Base-by-base conservation (phyloP, 2,113 vertebrate species). In the Thomomys bottae region DNA sequence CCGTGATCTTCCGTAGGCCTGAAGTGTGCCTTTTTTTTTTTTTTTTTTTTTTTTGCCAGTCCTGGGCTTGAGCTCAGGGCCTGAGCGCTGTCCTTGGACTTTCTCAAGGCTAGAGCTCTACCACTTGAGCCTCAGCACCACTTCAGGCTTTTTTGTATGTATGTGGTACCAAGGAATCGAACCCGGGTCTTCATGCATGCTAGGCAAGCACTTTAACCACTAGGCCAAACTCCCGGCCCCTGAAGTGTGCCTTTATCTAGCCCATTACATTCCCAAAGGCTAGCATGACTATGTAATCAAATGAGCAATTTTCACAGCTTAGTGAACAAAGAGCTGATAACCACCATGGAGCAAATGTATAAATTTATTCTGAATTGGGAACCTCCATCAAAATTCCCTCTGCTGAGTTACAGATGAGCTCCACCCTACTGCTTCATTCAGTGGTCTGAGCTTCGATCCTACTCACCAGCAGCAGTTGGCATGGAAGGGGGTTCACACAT, bases 401-500 rank as follows among this genome's bases (percentile, higher is more conserved):
- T 49, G 59, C 8, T 80, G 38, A 32, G 32, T 67, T 57, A 23
- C 24, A 0, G 11, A 18, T 17, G 14, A 21, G 5, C 10, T 81
- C 70, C 9, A 40, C 68, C 30, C 34, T 8, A 54, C 5, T 28
- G 26, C 15, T 42, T 18, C 28, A 12, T 40, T 4, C 34, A 36
- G 68, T 20, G 11, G 10, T 54, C 38, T 28, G 45, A 28, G 9
- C 10, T 26, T 61, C 3, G 0, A 24, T 61, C 59, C 59, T 80
- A 30, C 32, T 34, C 34, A 21, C 4, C 9, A 36, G 66, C 17
- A 24, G 34, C 36, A 42, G 20, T 18, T 71, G 20, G 20, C 8
- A 9, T 9, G 3, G 1, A 6, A 8, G 63, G 32, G 4, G 57
- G 14, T 23, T 2, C 40, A 18, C 1, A 18, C 23, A 8, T 23